Conservation (phyloP, 2,888 invertebrate genomes). For the Dynastes maya region DNA sequence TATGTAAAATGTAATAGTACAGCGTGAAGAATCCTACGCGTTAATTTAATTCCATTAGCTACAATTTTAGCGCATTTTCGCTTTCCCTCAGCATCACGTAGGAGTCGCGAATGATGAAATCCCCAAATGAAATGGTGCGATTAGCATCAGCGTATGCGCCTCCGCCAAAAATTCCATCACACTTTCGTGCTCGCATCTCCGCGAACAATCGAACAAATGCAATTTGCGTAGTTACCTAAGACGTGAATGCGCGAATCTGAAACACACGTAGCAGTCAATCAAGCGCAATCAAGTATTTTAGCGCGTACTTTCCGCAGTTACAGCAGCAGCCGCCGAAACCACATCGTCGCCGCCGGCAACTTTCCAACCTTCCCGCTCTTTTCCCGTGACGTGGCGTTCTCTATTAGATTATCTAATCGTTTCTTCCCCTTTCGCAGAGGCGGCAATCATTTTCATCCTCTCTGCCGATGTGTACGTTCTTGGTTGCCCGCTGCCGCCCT, state of each 20-base stretch:
- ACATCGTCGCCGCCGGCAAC: conserved; percentile 38
- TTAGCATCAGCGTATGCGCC: neutral
- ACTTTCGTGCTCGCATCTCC: conserved; percentile 6
- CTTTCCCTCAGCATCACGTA: too few relatives aligned
- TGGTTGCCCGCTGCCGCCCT: conserved; percentile 15
- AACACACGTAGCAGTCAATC: conserved; percentile 55
- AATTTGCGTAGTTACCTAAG: conserved; percentile 32
- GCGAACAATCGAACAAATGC: conserved; percentile 59
- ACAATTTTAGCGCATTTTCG: too few relatives aligned
- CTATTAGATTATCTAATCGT: conserved; percentile 71
- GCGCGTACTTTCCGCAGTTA: conserved; percentile 44
- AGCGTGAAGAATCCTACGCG: too few relatives aligned
- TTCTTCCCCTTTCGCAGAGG: conserved; percentile 61
- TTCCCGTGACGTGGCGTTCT: conserved; percentile 63
- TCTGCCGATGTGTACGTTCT: conserved; percentile 6
- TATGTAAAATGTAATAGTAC: too few relatives aligned
- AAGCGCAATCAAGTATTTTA: conserved; percentile 56
- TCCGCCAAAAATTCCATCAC: conserved; percentile 18
- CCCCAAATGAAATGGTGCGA: neutral
- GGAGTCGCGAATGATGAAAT: too few relatives aligned
- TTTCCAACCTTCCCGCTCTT: conserved; percentile 51
- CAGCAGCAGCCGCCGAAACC: conserved; percentile 13
- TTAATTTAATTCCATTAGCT: too few relatives aligned
- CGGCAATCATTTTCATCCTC: conserved; percentile 68
- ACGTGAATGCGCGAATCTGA: conserved; percentile 48